Evolutionary conservation across 2,888 invertebrate species (phyloP), one percentile per base, ranked within the genome.

Genomic region (Stenodera caucasica): DNA sequence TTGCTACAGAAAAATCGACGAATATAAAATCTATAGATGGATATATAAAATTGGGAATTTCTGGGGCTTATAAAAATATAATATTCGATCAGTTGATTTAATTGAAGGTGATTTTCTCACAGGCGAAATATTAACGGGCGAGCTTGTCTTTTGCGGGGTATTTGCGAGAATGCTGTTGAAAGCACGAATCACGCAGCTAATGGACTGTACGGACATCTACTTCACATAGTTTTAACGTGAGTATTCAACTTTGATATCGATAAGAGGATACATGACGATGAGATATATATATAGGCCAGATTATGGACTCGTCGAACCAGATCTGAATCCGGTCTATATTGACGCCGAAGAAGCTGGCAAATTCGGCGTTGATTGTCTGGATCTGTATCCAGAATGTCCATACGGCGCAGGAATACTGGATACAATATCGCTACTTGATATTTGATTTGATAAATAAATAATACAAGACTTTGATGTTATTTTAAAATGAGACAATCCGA

Each of bases 141-240:
- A 59, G 84, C 84, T 40, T 92, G 92, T 79, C 77, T 92, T 69
- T 81, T 91, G 63, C 84, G 89, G 69, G 86, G 88, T 70, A 90
- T 92, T 74, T 92, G 92, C 77, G 91, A 92, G 75, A 80, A 77
- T 66, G 87, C 90, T 37, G 87, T 90, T 3, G 85, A 87, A 70
- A 82, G 85, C 63, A 86, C 90, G 54, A 84, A 86, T 73, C 86
- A 87, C 70, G 73, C 75, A 61, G 72, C 74, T 37, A 88, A 88
- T 71, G 90, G 91, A 5, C 82, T 92, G 72, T 84, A 90, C 65
- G 90, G 88, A 26, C 89, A 92, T 81, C 82, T 92, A 73, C 82
- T 90, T 66, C 89, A 91, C 81, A 87, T 91, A 69, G 79, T 91
- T 74, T 84, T 92, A 76, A 89, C 89, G 86, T 90, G 82, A 86